Evolutionary conservation across 2,797 vertebrate species (phyloP).

Genomic region (Borostomias antarcticus): DNA sequence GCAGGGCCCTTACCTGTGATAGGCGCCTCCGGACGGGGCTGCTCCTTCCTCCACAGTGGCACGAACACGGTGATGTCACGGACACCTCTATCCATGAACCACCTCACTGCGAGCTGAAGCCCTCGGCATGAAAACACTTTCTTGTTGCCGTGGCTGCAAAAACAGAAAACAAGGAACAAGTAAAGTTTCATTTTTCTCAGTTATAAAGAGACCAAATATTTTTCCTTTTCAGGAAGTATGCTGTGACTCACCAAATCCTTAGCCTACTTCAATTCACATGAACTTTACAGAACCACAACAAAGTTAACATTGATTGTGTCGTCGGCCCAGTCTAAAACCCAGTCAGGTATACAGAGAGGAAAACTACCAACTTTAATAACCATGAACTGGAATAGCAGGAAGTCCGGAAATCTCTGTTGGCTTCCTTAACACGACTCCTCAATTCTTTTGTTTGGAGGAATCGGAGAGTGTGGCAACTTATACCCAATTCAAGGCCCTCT

Average conservation of each 20-base stretch:
- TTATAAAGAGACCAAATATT: slow-evolving; percentile 13
- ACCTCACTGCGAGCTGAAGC: slow-evolving; percentile 89
- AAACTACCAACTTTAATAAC: background rate
- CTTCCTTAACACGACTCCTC: background rate
- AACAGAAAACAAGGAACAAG: slow-evolving; percentile 33
- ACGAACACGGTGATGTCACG: slow-evolving; percentile 91
- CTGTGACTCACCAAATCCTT: slow-evolving; percentile 4
- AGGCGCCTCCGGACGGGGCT: slow-evolving; percentile 80
- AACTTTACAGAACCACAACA: slow-evolving; percentile 17
- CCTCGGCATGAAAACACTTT: slow-evolving; percentile 92
- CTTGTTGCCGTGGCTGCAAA: slow-evolving; percentile 88
- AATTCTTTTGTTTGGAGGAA: background rate
- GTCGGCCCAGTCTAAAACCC: background rate
- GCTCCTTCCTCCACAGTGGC: slow-evolving; percentile 91
- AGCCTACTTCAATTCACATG: too few species aligned
- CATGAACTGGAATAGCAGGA: slow-evolving; percentile 12
- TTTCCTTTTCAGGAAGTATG: slow-evolving; percentile 47
- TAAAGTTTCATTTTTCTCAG: background rate
- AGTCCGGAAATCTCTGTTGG: background rate
- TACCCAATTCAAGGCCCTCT: too few species aligned
- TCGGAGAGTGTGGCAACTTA: background rate
- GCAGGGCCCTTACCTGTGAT: slow-evolving; percentile 79
- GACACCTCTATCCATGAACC: slow-evolving; percentile 89
- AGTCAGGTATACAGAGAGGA: too few species aligned
- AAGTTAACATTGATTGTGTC: background rate